phyloP scores from a whole-genome alignment of 2,888 invertebrate species.

The Gordius sp. region DNA sequence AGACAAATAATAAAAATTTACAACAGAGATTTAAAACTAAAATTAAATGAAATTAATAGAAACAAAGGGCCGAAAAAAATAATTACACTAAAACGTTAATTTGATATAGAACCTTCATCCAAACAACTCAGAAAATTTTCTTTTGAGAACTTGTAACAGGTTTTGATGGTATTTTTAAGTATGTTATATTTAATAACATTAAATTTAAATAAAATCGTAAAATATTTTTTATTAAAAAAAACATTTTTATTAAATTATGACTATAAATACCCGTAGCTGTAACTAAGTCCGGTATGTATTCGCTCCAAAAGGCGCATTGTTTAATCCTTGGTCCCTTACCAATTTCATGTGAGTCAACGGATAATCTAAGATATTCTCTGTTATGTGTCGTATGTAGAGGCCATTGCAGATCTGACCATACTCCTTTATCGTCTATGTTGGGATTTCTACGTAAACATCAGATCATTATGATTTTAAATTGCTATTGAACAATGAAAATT shows the following conservation, averaged over 20 bases:
- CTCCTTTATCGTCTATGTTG: conserved; percentile 25
- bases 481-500: conserved; percentile 20
- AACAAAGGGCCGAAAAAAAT: too few species aligned
- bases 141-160: too few species aligned
- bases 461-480: neutral
- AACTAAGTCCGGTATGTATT: conserved; percentile 57
- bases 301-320: conserved; percentile 82
- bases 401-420: conserved; percentile 47
- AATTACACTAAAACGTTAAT: too few species aligned
- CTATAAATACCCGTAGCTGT: conserved; percentile 22
- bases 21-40: too few species aligned
- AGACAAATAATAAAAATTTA: too few species aligned
- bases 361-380: conserved; percentile 64
- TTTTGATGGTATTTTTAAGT: too few species aligned
- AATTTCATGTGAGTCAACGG: conserved; percentile 46
- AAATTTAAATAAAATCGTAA: neutral
- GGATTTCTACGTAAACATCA: conserved; percentile 23
- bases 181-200: neutral
- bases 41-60: too few species aligned
- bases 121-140: too few species aligned
- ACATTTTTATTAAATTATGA: neutral
- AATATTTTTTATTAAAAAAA: neutral
- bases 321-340: conserved; percentile 44
- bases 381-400: conserved; percentile 56
- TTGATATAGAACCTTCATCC: too few species aligned